Evolutionary conservation across 2,888 invertebrate genomes (phyloP).

Genomic region (Vandiemenella viatica): DNA sequence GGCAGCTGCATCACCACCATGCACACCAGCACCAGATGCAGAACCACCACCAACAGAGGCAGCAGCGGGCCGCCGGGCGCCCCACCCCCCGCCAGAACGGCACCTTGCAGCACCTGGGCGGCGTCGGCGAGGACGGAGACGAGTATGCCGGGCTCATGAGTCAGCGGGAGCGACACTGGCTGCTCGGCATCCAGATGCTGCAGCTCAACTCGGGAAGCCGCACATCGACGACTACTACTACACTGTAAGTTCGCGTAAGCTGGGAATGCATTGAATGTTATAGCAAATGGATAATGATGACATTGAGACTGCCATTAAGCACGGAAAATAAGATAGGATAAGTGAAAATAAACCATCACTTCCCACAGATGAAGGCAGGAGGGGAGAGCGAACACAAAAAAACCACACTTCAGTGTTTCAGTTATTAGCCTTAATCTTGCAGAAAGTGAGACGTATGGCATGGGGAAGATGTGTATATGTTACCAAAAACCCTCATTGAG

Average conservation of each 20-base stretch:
- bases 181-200: constrained; percentile 85
- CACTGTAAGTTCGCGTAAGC: constrained; percentile 65
- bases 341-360: no score
- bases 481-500: no score
- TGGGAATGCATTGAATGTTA: background rate
- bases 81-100: constrained; percentile 1
- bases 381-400: no score
- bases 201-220: constrained; percentile 87
- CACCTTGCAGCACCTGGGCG: background rate
- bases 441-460: no score
- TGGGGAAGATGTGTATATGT: no score
- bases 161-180: constrained; percentile 85
- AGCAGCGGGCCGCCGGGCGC: constrained; percentile 16
- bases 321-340: no score
- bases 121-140: constrained; percentile 46
- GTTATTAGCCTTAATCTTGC: no score
- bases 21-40: constrained; percentile 23
- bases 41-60: constrained; percentile 16
- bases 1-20: constrained; percentile 5
- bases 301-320: no score
- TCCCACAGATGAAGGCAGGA: no score
- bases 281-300: no score
- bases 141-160: constrained; percentile 90
- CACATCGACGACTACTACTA: constrained; percentile 96
- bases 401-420: no score